Conservation (phyloP, 2,888 invertebrate species). For the Galeopsomyia nigrocyanea region DNA sequence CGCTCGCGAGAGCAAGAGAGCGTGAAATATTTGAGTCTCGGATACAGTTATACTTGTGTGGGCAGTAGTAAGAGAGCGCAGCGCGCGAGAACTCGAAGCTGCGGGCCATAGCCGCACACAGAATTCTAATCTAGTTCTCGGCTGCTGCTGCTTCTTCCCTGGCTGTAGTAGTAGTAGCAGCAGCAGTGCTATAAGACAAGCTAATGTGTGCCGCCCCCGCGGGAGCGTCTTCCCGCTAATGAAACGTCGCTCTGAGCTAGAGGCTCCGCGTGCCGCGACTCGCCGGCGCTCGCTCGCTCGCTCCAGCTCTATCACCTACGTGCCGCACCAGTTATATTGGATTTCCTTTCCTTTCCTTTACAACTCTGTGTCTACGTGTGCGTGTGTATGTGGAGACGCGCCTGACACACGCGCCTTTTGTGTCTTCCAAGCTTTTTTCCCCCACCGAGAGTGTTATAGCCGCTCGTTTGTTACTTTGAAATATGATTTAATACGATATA, state of each 20-base stretch:
- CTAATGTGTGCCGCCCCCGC: slow-evolving; percentile 54
- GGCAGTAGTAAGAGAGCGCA: slow-evolving; percentile 17
- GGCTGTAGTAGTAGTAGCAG: slow-evolving; percentile 19
- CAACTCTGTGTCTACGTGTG: slow-evolving; percentile 10
- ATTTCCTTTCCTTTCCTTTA: slow-evolving; percentile 56
- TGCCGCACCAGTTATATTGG: slow-evolving; percentile 55
- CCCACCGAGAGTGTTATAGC: too few species aligned
- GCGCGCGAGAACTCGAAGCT: slow-evolving; percentile 39
- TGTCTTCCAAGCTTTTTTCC: too few species aligned
- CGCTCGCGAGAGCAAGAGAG: slow-evolving; percentile 1
- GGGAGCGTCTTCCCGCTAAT: slow-evolving; percentile 68
- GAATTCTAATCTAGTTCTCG: slow-evolving; percentile 64
- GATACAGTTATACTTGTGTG: slow-evolving; percentile 7
- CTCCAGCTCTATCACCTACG: slow-evolving; percentile 40
- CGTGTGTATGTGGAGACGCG: neutral
- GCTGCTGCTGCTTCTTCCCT: slow-evolving; percentile 51
- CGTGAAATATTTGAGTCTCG: slow-evolving; percentile 28
- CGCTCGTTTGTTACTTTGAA: too few species aligned
- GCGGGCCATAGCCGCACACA: slow-evolving; percentile 34
- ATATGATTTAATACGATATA: too few species aligned
- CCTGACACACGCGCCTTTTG: slow-evolving; percentile 16
- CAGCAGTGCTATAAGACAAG: slow-evolving; percentile 6
- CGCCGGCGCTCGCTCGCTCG: slow-evolving; percentile 29
- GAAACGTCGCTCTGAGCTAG: slow-evolving; percentile 67
- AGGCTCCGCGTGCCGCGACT: slow-evolving; percentile 63